phyloP scores from a whole-genome alignment of 1,140 invertebrate genomes.

The Pseudachorutes palmiensis region DNA sequence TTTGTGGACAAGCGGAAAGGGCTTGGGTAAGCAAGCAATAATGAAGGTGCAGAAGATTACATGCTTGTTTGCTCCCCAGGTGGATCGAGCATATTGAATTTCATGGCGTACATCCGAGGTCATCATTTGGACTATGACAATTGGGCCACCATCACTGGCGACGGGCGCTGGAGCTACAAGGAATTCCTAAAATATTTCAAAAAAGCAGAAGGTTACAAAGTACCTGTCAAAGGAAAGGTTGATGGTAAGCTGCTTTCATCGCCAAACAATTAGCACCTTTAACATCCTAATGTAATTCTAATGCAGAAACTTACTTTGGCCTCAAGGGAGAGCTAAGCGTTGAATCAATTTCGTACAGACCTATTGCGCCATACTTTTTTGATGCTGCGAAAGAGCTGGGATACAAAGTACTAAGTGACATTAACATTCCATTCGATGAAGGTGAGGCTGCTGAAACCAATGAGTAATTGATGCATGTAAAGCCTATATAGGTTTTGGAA shows the following conservation, averaged over 20 bases:
- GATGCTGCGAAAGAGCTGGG: slow-evolving; percentile 61
- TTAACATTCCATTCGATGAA: slow-evolving; percentile 47
- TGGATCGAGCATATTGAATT: slow-evolving; percentile 31
- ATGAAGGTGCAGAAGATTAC: not conserved
- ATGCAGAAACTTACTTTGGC: slow-evolving; percentile 31
- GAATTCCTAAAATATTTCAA: slow-evolving; percentile 46
- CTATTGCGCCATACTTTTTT: slow-evolving; percentile 48
- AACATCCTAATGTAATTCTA: not conserved
- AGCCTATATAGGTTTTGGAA: slow-evolving; percentile 19
- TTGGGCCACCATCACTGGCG: slow-evolving; percentile 29
- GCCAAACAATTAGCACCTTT: not conserved
- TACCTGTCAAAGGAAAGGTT: not conserved
- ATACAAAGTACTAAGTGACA: slow-evolving; percentile 52
- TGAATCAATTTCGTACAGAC: slow-evolving; percentile 27
- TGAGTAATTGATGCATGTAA: not conserved
- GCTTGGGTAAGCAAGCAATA: slow-evolving; percentile 19
- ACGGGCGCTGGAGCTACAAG: slow-evolving; percentile 48
- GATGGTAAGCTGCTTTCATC: not conserved
- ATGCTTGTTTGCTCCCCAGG: not conserved
- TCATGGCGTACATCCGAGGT: slow-evolving; percentile 33
- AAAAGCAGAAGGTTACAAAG: slow-evolving; percentile 41
- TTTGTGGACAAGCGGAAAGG: slow-evolving; percentile 32
- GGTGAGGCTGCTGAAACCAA: slow-evolving; percentile 18
- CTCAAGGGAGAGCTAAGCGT: slow-evolving; percentile 38
- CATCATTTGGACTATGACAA: slow-evolving; percentile 37